Evolutionary conservation across 2,113 vertebrate genomes (phyloP), one percentile per base, ranked within the genome.

Genomic region (Mystacornis crossleyi): DNA sequence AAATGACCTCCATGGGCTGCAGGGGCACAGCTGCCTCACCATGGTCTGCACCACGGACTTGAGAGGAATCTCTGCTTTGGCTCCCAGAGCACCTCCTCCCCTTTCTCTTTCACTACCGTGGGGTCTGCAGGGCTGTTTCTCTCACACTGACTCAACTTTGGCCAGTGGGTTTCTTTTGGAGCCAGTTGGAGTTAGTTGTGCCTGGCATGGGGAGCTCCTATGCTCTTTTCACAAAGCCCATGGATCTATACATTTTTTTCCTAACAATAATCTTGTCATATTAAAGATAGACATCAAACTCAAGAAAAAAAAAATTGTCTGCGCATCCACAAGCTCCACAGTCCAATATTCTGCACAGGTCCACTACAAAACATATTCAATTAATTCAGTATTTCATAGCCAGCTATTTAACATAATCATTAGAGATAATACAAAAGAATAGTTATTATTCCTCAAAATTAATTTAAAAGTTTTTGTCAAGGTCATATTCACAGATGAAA

Each of bases 171-270:
- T 83, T n/a, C 28, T 48, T 84, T 81, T 26, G n/a, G 31, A 83
- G 18, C 9, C 29, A 24, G 5, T 0, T n/a, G 29, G 50, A 61
- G 47, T 3, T 1, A 1, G 6, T 45, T 47, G 13, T 55, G 20
- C 47, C 47, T 34, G 42, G 18, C 18, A 78, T 5, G 2, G 9
- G 9, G 19, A 88, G 12, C 18, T 72, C 31, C 29, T 23, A 18
- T 26, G 29, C 6, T 72, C 58, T 29, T 72, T 28, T 33, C 19
- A 54, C 6, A 67, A 42, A 72, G 5, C 4, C 10, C 26, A 43
- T 7, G 40, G 23, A 69, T 28, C 2, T 19, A 50, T 1, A 2
- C 29, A 33, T 0, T 78, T 38, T 60, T 60, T 65, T 17, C 25
- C 19, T n/a, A 73, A 38, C 1, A 58, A 47, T n/a, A 78, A 48